Evolutionary conservation across 2,888 invertebrate genomes (phyloP).

Genomic region (Limnephilus marmoratus): DNA sequence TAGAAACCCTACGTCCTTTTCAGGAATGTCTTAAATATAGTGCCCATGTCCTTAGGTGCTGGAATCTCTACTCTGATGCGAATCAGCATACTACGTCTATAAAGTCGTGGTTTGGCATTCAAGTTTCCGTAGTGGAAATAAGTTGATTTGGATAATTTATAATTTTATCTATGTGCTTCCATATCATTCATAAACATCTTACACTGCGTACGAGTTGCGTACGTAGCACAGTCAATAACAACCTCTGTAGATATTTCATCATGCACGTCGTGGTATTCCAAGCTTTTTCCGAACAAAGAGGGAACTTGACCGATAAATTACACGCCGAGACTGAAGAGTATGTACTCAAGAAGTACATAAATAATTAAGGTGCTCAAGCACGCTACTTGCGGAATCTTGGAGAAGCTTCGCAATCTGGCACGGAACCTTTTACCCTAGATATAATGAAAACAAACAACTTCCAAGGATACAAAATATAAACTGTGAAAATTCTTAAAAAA

Average conservation of each 20-base stretch:
- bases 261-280: not conserved
- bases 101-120: no score
- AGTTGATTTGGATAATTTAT: no score
- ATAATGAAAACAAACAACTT: not conserved
- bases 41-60: no score
- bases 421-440: not conserved
- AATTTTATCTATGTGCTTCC: no score
- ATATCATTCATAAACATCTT: no score
- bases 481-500: not conserved
- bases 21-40: no score
- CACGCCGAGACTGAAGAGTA: not conserved
- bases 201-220: no score
- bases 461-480: not conserved
- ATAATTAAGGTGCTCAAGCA: not conserved
- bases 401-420: not conserved
- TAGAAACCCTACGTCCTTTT: no score
- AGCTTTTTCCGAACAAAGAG: not conserved
- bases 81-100: no score
- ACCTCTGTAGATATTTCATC: not conserved
- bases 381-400: not conserved
- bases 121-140: no score
- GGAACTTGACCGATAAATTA: not conserved
- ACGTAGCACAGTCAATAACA: not conserved
- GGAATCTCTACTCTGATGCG: no score
- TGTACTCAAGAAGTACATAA: not conserved